Base-by-base conservation (phyloP, 2,888 invertebrate genomes). In the Drepanosiphum platanoidis region DNA sequence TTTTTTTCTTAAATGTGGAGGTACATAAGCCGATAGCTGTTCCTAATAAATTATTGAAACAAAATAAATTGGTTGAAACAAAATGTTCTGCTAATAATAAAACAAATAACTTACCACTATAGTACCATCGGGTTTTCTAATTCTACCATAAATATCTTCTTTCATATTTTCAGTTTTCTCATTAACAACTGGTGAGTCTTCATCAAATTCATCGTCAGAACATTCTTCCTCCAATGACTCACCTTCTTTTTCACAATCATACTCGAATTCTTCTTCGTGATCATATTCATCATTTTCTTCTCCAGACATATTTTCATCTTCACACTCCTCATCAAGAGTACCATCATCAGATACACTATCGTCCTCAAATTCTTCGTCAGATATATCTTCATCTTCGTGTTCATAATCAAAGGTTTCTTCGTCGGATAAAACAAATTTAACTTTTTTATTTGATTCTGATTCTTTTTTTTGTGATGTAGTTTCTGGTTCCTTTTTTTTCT, bases 121-220 rank as follows among this genome's bases (percentile, higher is more conserved):
- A 89, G 95, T 94, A 3, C 98, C 98, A 88, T 94, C 92, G 88
- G 93, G 93, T 89, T 95, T 94, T 87, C 96, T 92, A 88, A 94
- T 92, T 86, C 97, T 92, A 0, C 98, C 98, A 90, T 98, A 98
- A 89, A 98, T 98, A 91, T 98, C 98, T 91, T 98, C 96, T 94
- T 94, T 95, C 13, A 89, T 89, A 64, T 89, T 89, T 88, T n/a
- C 87, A 87, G 30, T 86, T 86, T 74, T 87, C 18, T 42, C 4
- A n/a, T 86, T 80, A 79, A 86, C 68, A 42, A 72, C 71, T 70
- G 72, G 66, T 32, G 66, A 75, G 84, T 86, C 86, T 79, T 52
- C 61, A 78, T 81, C 61, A n/a, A 22, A n/a, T 71, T 87, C 39
- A 86, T 87, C 86, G 68, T 83, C 83, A 86, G 87, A 86, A n/a